A percentile compares a stretch with the other conserved stretches of the same genome.
Evolutionary conservation across 2,113 vertebrate species (phyloP).

Genomic region (Actinemys pallida): DNA sequence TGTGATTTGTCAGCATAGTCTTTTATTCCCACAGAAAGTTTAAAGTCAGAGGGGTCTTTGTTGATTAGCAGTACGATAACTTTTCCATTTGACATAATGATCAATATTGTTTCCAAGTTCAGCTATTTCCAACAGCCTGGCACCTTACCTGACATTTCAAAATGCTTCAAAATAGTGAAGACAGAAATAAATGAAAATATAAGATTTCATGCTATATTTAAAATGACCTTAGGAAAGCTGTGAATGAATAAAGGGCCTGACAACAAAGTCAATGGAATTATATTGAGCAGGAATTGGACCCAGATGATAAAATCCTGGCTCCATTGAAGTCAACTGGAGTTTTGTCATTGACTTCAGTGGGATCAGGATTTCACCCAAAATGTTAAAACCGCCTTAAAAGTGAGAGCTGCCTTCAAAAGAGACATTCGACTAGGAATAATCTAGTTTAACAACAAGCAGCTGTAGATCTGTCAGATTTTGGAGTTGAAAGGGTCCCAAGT

Average conservation of each 20-base stretch:
- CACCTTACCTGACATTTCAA: slow-evolving; percentile 20
- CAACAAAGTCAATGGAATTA: background rate
- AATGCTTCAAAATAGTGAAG: slow-evolving; percentile 13
- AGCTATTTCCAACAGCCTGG: slow-evolving; percentile 4
- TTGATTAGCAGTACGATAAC: background rate
- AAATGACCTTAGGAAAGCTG: background rate
- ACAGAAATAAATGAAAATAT: slow-evolving; percentile 5
- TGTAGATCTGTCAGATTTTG: background rate
- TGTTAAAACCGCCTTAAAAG: background rate
- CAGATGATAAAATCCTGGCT: background rate
- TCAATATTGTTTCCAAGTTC: background rate
- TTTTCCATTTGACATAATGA: background rate
- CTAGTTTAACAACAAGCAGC: background rate
- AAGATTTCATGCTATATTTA: background rate
- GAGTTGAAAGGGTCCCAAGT: background rate
- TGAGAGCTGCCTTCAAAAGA: background rate
- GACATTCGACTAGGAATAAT: rapidly evolving
- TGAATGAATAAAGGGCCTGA: background rate
- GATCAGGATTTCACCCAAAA: background rate
- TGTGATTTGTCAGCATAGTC: background rate
- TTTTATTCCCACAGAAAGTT: background rate
- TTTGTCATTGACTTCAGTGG: background rate
- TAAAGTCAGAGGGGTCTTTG: background rate
- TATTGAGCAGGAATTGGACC: background rate
- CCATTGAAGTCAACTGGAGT: background rate